These are phyloP conservation scores for Apis laboriosa DNA, from an alignment of 1,140 invertebrate genomes.

Conservation along the genomic window DNA sequence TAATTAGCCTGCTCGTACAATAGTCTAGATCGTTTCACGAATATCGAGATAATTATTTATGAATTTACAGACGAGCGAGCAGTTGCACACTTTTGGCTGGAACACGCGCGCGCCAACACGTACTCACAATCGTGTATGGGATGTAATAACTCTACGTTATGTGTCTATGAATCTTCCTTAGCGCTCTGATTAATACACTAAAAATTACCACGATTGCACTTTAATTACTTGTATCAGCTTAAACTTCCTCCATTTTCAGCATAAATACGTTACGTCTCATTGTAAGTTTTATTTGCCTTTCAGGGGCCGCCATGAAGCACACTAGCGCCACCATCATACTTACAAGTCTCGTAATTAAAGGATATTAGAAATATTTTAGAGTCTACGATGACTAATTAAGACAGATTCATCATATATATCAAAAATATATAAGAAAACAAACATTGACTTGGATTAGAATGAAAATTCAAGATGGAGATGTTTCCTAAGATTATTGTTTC, in stretches of 20 bases:
- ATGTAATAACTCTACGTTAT: no score
- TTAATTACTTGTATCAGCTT: conserved; percentile 57
- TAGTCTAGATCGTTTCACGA: conserved; percentile 42
- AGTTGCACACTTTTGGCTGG: conserved; percentile 28
- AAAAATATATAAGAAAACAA: conserved; percentile 41
- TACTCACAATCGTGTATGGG: not conserved
- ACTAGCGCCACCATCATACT: conserved; percentile 28
- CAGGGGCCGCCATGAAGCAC: conserved; percentile 52
- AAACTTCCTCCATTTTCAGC: conserved; percentile 52
- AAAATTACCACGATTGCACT: conserved; percentile 32
- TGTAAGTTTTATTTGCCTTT: conserved; percentile 47
- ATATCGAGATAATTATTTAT: conserved; percentile 47
- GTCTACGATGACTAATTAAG: conserved; percentile 33
- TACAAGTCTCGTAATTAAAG: conserved; percentile 54
- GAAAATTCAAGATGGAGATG: no score
- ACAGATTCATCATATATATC: not conserved
- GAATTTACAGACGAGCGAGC: conserved; percentile 38
- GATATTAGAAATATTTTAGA: conserved; percentile 29
- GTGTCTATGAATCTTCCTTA: conserved; percentile 24
- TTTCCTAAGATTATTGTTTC: no score
- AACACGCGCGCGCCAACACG: not conserved
- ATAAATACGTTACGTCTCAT: conserved; percentile 40
- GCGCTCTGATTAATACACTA: conserved; percentile 46
- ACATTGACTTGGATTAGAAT: not conserved
- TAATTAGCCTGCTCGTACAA: conserved; percentile 42